A percentile compares a stretch with the other conserved stretches of the same genome.
phyloP scores from a whole-genome alignment of 2,797 vertebrate genomes.

The Pachyuromys duprasi region DNA sequence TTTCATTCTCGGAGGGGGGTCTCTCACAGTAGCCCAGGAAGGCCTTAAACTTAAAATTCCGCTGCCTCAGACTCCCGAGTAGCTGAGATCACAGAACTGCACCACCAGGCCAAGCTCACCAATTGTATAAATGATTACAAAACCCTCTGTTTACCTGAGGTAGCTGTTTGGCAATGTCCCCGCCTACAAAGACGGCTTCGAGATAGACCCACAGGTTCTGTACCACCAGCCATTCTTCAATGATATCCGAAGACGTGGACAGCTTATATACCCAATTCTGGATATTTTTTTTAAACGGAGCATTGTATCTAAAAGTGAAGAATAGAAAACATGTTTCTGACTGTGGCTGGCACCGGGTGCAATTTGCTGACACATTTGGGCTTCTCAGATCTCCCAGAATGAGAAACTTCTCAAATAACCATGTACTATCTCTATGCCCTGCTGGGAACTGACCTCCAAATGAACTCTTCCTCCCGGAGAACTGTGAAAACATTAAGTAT shows the following conservation, averaged over 20 bases:
- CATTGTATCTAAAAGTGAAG: conserved; percentile 86
- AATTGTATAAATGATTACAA: neutral
- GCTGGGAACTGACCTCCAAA: neutral
- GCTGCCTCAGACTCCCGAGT: neutral
- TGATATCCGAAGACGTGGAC: conserved; percentile 86
- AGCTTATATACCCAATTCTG: conserved; percentile 88
- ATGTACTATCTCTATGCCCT: neutral
- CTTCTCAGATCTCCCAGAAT: neutral
- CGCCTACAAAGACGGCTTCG: conserved; percentile 90
- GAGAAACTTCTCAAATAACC: conserved; percentile 1
- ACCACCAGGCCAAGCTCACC: neutral
- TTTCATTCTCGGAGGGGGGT: neutral
- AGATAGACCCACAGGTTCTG: conserved; percentile 91
- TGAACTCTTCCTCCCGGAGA: neutral
- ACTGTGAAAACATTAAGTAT: neutral
- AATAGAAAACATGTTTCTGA: conserved; percentile 12
- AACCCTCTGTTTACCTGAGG: conserved; percentile 86
- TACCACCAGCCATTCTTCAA: conserved; percentile 89
- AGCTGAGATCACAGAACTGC: neutral
- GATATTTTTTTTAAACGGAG: conserved; percentile 88
- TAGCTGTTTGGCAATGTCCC: conserved; percentile 89
- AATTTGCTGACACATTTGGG: neutral
- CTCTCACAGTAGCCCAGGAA: neutral
- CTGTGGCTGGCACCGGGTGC: neutral
- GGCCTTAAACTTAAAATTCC: neutral